Percentiles rank a stretch among this genome's conserved stretches.
Evolutionary conservation across 1,140 invertebrate genomes (phyloP).

Genomic region (Plutomurus gul): DNA sequence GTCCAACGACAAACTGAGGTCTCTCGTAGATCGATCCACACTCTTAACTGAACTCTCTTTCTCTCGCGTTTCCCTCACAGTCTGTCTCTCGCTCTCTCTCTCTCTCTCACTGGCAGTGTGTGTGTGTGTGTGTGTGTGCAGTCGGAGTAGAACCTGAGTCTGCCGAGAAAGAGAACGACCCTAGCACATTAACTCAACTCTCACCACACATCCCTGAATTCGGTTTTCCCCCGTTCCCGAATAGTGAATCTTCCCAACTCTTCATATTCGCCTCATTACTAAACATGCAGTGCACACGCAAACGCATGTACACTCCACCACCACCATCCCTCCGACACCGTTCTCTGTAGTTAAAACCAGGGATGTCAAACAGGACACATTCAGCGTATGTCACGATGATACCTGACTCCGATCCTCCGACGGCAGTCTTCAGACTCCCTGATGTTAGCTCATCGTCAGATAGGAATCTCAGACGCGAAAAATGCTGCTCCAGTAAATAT

Average conservation of each 20-base stretch:
- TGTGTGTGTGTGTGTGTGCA: neutral
- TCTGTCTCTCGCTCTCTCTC: neutral
- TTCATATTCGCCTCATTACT: slow-evolving; percentile 16
- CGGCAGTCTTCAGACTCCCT: neutral
- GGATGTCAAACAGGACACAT: neutral
- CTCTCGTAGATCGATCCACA: neutral
- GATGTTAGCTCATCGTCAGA: too few relatives aligned
- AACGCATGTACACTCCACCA: neutral
- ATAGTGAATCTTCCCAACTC: slow-evolving; percentile 3
- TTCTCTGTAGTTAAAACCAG: neutral
- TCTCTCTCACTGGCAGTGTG: neutral
- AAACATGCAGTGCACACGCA: neutral
- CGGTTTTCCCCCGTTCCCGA: slow-evolving; percentile 35
- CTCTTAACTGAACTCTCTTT: neutral
- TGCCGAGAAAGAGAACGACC: neutral
- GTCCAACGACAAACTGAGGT: slow-evolving; percentile 21
- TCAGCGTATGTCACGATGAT: neutral
- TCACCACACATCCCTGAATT: slow-evolving; percentile 21
- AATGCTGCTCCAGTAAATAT: too few relatives aligned
- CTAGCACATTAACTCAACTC: slow-evolving; percentile 35
- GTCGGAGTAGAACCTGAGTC: neutral
- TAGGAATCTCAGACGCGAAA: too few relatives aligned
- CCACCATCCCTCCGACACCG: neutral
- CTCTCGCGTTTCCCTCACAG: neutral
- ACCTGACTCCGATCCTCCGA: neutral